These are phyloP conservation scores for Hirtodrosophila cameraria DNA, from an alignment of 2,888 invertebrate genomes.

Conservation along the genomic window DNA sequence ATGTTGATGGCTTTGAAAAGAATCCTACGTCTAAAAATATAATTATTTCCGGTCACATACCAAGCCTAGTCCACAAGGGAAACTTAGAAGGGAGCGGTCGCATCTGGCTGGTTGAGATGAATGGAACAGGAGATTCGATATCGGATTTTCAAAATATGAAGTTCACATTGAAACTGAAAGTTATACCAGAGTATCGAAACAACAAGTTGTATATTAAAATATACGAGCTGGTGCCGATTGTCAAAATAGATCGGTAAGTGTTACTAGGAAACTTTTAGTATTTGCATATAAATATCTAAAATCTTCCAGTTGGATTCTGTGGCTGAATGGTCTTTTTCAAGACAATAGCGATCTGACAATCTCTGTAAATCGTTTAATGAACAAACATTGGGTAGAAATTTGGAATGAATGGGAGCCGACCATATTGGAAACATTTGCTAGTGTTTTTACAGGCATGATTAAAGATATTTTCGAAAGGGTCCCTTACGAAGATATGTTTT, in stretches of 20 bases:
- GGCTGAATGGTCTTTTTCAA: slow-evolving; percentile 49
- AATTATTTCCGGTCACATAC: slow-evolving; percentile 53
- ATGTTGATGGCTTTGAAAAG: slow-evolving; percentile 52
- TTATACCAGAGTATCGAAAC: slow-evolving; percentile 44
- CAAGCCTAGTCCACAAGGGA: slow-evolving; percentile 53
- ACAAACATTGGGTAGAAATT: slow-evolving; percentile 52
- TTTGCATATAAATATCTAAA: neutral
- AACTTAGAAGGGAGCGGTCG: slow-evolving; percentile 24
- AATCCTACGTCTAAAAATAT: slow-evolving; percentile 40
- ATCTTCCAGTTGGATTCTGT: slow-evolving; percentile 48
- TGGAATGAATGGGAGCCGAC: slow-evolving; percentile 56
- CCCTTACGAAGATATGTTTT: slow-evolving; percentile 62
- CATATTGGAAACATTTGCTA: slow-evolving; percentile 40
- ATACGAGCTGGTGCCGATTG: slow-evolving; percentile 41
- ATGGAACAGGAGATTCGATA: slow-evolving; percentile 34
- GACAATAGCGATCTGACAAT: slow-evolving; percentile 54
- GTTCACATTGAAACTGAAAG: slow-evolving; percentile 54
- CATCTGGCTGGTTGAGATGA: slow-evolving; percentile 13
- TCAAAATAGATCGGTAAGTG: slow-evolving; percentile 52
- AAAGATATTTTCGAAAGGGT: slow-evolving; percentile 36
- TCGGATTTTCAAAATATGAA: slow-evolving; percentile 55
- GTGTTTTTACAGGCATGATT: slow-evolving; percentile 39
- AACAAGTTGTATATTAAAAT: slow-evolving; percentile 57
- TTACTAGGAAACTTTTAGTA: neutral
- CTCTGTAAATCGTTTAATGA: slow-evolving; percentile 49